phyloP scores from a whole-genome alignment of 2,797 vertebrate species.

The Hypotaenidia philippensis region DNA sequence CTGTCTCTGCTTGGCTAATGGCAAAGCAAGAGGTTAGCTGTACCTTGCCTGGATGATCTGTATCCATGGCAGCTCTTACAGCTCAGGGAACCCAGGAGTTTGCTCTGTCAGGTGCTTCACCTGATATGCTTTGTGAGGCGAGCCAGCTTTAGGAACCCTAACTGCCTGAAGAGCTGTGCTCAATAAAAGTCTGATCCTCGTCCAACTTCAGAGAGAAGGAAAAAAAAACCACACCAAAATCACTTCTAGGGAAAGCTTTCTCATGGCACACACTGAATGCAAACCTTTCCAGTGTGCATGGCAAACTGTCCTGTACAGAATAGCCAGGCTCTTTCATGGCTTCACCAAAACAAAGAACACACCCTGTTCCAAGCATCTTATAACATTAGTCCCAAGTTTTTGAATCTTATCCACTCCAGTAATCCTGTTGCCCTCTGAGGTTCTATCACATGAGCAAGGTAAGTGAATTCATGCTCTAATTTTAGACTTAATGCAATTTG shows the following conservation, averaged over 20 bases:
- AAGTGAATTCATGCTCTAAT: background rate
- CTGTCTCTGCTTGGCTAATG: background rate
- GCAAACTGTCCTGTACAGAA: background rate
- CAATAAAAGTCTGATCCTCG: background rate
- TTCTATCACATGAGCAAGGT: background rate
- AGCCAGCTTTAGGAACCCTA: background rate
- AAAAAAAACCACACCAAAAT: background rate
- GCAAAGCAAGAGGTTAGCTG: background rate
- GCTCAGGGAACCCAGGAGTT: background rate
- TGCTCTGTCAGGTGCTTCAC: background rate
- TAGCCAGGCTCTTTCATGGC: background rate
- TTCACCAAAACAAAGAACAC: background rate
- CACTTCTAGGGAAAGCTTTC: background rate
- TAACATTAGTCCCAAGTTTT: background rate
- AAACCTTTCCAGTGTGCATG: background rate
- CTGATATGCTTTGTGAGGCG: background rate
- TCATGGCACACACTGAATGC: background rate
- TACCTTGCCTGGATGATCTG: background rate
- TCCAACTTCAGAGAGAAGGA: background rate
- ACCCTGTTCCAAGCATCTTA: background rate
- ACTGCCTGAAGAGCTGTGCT: background rate
- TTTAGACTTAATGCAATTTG: conserved; percentile 11
- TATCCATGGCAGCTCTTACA: background rate
- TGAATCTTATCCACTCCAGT: background rate
- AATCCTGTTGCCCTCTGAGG: background rate